Evolutionary conservation across 2,888 invertebrate genomes (phyloP).

Genomic region (Leptinotarsa tumamoca): DNA sequence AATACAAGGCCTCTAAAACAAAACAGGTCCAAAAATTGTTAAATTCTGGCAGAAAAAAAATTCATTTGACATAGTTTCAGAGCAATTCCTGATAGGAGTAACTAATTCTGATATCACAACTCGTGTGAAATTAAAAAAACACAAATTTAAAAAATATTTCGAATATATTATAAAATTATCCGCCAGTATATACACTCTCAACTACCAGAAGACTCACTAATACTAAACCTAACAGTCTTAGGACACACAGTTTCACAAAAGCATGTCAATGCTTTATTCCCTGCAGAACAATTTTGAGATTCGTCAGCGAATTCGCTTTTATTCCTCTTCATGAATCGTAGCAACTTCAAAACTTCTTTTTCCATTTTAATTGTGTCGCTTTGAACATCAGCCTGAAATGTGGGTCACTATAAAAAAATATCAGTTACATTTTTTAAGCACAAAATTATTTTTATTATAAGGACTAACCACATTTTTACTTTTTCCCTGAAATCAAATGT

Average conservation of each 20-base stretch:
- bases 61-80: no score
- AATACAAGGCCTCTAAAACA: no score
- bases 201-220: slow-evolving; percentile 33
- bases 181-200: background rate
- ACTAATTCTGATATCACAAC: no score
- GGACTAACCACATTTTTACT: no score
- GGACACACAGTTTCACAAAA: slow-evolving; percentile 28
- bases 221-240: slow-evolving; percentile 40
- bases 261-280: slow-evolving; percentile 17
- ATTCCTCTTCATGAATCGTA: slow-evolving; percentile 51
- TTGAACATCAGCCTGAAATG: slow-evolving; percentile 55
- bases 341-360: slow-evolving; percentile 54
- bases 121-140: no score
- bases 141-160: background rate
- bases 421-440: background rate
- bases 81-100: no score
- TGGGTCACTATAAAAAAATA: background rate
- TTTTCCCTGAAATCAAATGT: no score
- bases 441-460: no score
- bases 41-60: no score
- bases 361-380: slow-evolving; percentile 59
- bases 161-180: background rate
- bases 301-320: background rate
- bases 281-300: background rate
- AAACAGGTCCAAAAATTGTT: no score